phyloP scores from a whole-genome alignment of 2,797 vertebrate genomes.

The Chaetodon trifasciatus region DNA sequence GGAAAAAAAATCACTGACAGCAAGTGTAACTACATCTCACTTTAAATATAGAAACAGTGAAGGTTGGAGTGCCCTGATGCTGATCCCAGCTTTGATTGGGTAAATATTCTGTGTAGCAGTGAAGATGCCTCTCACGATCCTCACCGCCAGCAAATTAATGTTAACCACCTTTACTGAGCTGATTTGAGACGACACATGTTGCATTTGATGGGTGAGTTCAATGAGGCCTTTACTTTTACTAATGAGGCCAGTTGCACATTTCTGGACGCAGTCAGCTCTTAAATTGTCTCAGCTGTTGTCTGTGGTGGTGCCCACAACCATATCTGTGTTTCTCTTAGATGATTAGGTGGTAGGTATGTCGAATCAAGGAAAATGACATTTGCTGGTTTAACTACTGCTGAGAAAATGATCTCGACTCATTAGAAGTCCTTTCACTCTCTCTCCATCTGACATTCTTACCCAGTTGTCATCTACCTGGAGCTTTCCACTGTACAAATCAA shows the following conservation, averaged over 20 bases:
- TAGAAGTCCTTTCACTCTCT: constrained; percentile 11
- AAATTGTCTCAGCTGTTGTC: constrained; percentile 11
- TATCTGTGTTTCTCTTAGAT: constrained; percentile 15
- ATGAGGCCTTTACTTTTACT: background rate
- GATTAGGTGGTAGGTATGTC: constrained; percentile 2
- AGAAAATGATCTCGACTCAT: background rate
- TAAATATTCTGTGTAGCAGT: background rate
- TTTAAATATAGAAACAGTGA: constrained; percentile 26
- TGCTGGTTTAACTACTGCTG: constrained; percentile 4
- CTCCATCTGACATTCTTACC: background rate
- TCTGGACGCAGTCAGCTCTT: constrained; percentile 1
- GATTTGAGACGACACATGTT: background rate
- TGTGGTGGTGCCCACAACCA: constrained; percentile 6
- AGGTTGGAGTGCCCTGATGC: constrained; percentile 3
- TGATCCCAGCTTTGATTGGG: background rate
- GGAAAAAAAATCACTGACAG: constrained; percentile 4
- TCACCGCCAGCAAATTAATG: background rate
- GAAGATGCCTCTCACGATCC: background rate
- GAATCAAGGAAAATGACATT: constrained; percentile 13
- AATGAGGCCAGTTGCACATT: background rate
- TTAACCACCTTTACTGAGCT: background rate
- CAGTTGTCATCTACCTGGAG: background rate
- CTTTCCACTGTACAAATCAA: background rate
- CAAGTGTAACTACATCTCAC: constrained; percentile 4
- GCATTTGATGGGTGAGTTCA: background rate